A percentile compares a stretch with the other conserved stretches of the same genome.
phyloP scores from a whole-genome alignment of 1,140 invertebrate genomes.

The Yoshiicerus persimilis region DNA sequence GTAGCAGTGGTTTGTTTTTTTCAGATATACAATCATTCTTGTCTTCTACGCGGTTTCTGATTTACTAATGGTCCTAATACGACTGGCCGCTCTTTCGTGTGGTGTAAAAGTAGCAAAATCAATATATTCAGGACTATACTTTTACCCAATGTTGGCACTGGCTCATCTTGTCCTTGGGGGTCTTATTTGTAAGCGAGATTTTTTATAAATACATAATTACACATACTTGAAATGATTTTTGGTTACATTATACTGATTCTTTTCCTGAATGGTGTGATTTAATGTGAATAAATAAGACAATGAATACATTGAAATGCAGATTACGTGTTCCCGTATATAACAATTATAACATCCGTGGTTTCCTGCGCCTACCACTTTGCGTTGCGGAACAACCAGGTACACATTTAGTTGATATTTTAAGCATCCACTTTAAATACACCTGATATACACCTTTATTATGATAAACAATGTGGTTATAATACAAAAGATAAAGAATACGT shows the following conservation, averaged over 20 bases:
- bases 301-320: slow-evolving; percentile 65
- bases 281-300: too few relatives aligned
- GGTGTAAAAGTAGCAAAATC: slow-evolving; percentile 70
- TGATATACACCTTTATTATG: too few relatives aligned
- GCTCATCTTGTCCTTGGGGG: slow-evolving; percentile 88
- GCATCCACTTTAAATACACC: too few relatives aligned
- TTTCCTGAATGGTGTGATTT: too few relatives aligned
- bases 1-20: slow-evolving; percentile 54
- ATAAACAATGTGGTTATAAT: too few relatives aligned
- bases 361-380: slow-evolving; percentile 92
- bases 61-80: slow-evolving; percentile 73
- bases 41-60: slow-evolving; percentile 86
- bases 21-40: slow-evolving; percentile 90
- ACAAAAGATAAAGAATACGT: too few relatives aligned
- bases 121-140: slow-evolving; percentile 92
- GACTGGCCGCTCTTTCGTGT: slow-evolving; percentile 69
- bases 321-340: slow-evolving; percentile 91
- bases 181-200: slow-evolving; percentile 75
- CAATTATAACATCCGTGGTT: slow-evolving; percentile 88
- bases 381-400: slow-evolving; percentile 78
- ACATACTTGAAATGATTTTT: background rate
- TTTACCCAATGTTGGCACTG: slow-evolving; percentile 84
- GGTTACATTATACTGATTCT: slow-evolving; percentile 12
- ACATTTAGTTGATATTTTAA: too few relatives aligned
- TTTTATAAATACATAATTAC: background rate